These are phyloP conservation scores for Limnothrissa miodon DNA, from an alignment of 2,113 vertebrate species.

Conservation along the genomic window DNA sequence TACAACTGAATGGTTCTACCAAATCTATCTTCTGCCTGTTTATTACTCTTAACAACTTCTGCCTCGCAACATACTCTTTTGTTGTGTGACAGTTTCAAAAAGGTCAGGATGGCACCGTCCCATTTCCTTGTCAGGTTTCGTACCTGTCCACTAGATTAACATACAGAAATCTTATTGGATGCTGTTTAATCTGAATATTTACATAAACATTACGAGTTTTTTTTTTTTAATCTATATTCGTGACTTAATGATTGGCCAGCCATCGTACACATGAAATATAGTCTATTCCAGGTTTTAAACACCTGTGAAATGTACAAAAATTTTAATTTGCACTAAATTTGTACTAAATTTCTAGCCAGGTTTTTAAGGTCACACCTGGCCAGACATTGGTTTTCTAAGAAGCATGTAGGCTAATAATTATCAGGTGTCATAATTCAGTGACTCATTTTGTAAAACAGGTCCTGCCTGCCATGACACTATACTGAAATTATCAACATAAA, in stretches of 20 bases:
- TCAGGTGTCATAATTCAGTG: not conserved
- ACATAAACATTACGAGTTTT: constrained; percentile 14
- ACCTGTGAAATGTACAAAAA: not conserved
- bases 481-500: not conserved
- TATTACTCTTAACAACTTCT: not conserved
- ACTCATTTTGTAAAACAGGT: not conserved
- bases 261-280: not conserved
- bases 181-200: not conserved
- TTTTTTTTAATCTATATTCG: too few relatives aligned
- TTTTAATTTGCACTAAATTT: not conserved
- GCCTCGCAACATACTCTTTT: not conserved
- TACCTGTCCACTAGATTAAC: constrained; percentile 34
- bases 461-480: too few relatives aligned
- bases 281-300: not conserved
- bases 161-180: constrained; percentile 39
- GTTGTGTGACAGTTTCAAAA: not conserved
- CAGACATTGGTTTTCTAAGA: too few relatives aligned
- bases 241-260: too few relatives aligned
- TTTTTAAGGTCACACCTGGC: too few relatives aligned
- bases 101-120: not conserved
- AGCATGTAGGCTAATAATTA: not conserved
- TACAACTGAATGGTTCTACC: not conserved
- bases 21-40: not conserved
- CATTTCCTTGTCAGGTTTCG: not conserved
- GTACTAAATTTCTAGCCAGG: not conserved